phyloP scores from a whole-genome alignment of 2,888 invertebrate species.

The Aporophyla lueneburgensis region DNA sequence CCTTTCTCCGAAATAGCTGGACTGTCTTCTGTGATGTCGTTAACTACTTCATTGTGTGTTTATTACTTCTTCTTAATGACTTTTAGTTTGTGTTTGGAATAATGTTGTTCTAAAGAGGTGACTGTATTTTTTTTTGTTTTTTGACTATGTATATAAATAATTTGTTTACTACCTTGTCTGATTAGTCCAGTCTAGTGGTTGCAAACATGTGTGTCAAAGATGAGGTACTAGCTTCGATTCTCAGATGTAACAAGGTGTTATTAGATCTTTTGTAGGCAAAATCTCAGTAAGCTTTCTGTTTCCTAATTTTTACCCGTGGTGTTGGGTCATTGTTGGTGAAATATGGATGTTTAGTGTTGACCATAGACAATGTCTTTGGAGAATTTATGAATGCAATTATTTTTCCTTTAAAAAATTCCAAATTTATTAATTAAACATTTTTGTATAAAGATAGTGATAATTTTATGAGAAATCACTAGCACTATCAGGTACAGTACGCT shows the following conservation, averaged over 20 bases:
- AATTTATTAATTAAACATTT: not conserved
- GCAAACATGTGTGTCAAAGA: not conserved
- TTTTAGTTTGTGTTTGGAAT: slow-evolving; percentile 22
- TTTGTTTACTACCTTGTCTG: not conserved
- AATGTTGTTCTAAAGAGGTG: not conserved
- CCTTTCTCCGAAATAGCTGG: slow-evolving; percentile 58
- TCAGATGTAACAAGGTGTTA: not conserved
- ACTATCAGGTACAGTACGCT: not conserved
- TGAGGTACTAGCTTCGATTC: not conserved
- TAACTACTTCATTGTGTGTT: slow-evolving; percentile 41
- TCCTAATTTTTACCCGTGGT: not conserved
- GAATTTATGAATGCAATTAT: not conserved
- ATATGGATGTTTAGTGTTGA: not conserved
- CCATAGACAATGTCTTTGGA: not conserved
- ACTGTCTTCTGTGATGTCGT: slow-evolving; percentile 33
- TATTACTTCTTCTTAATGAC: slow-evolving; percentile 32
- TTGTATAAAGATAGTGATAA: not conserved
- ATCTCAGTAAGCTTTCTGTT: not conserved
- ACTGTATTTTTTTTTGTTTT: not conserved
- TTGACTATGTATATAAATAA: not conserved
- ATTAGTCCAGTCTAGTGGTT: not conserved
- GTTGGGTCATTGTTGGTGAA: not conserved
- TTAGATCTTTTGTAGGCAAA: not conserved
- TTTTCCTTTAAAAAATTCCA: not conserved
- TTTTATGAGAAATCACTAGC: not conserved